These are phyloP conservation scores for Ciona savignyi DNA, from an alignment of 23 tunicate species.

Conservation along the genomic window DNA sequence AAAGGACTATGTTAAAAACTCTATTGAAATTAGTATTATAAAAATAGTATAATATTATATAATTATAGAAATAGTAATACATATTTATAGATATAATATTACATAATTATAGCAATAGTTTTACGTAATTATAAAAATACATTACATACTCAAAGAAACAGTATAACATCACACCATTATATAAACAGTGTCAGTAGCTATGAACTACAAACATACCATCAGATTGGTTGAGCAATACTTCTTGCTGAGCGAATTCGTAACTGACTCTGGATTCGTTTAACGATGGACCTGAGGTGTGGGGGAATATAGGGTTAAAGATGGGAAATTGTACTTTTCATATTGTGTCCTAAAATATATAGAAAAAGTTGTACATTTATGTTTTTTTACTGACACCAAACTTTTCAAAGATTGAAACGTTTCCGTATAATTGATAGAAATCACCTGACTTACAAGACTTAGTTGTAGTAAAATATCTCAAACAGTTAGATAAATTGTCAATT, in stretches of 20 bases:
- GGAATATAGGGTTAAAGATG: neutral
- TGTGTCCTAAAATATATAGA: too few species aligned
- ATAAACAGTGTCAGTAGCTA: neutral
- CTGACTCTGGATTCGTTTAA: slow-evolving; percentile 33
- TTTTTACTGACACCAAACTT: too few species aligned
- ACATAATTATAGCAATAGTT: neutral
- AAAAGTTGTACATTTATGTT: too few species aligned
- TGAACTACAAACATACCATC: slow-evolving; percentile 34
- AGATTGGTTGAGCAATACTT: slow-evolving; percentile 72
- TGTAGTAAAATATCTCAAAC: too few species aligned
- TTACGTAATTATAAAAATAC: too few species aligned
- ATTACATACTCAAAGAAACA: neutral
- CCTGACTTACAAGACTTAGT: too few species aligned
- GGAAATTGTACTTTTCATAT: too few species aligned
- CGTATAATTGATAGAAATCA: too few species aligned
- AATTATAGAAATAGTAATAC: neutral
- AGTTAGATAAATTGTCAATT: too few species aligned
- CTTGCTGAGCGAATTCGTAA: slow-evolving; percentile 83
- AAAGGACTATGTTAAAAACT: too few species aligned
- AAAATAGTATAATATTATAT: neutral
- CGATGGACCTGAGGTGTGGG: slow-evolving; percentile 18
- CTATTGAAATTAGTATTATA: too few species aligned
- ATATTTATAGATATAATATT: neutral
- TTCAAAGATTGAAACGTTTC: too few species aligned
- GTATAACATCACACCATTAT: neutral